Evolutionary conservation across 2,888 invertebrate genomes (phyloP).

Genomic region (Pyrocoelia pectoralis): DNA sequence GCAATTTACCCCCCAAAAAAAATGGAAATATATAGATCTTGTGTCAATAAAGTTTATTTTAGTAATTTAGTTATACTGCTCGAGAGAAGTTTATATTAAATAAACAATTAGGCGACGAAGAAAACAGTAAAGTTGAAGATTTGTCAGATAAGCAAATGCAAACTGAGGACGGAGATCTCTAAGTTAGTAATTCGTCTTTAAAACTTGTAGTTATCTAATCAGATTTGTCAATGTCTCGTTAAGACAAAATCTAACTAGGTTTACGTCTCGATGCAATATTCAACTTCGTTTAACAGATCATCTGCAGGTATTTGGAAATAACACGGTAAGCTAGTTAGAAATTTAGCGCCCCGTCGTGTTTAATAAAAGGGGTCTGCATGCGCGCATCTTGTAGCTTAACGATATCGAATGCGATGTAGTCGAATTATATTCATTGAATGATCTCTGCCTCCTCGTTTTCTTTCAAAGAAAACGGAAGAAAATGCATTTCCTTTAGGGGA

Average conservation of each 20-base stretch:
- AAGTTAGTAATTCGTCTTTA: constrained; percentile 1
- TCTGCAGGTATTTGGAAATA: background rate
- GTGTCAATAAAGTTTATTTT: background rate
- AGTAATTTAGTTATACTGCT: background rate
- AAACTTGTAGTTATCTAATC: background rate
- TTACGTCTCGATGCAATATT: background rate
- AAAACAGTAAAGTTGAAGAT: background rate
- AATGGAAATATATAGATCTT: too few relatives aligned
- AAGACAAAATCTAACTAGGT: background rate
- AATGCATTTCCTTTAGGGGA: too few relatives aligned
- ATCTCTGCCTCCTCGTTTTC: too few relatives aligned
- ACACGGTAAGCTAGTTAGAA: background rate
- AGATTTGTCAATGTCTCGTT: background rate
- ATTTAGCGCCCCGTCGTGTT: background rate
- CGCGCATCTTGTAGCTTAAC: too few relatives aligned
- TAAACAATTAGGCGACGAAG: background rate
- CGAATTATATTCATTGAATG: too few relatives aligned
- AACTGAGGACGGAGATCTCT: background rate
- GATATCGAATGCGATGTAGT: too few relatives aligned
- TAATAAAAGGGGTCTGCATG: background rate
- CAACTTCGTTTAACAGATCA: background rate
- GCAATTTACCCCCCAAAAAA: too few relatives aligned
- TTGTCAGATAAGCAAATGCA: background rate
- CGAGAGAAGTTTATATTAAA: background rate
- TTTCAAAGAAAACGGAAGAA: too few relatives aligned